Evolutionary conservation across 2,888 invertebrate genomes (phyloP).

Genomic region (Synergus japonicus): DNA sequence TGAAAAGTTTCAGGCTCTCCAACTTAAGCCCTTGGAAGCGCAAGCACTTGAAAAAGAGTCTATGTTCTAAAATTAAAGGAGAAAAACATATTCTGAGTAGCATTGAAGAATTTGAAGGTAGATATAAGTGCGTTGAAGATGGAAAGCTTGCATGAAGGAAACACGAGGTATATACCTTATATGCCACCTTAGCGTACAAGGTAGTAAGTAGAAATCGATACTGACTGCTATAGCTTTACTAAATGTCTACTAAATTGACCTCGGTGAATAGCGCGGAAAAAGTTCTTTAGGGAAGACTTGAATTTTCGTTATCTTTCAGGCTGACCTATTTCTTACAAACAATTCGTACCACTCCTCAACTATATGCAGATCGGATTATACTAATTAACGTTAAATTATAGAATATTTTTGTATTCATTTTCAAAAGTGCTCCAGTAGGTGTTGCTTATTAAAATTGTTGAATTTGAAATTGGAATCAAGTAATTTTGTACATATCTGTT

Average conservation of each 20-base stretch:
- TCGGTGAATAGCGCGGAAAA: slow-evolving; percentile 49
- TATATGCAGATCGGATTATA: slow-evolving; percentile 3
- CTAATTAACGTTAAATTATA: not conserved
- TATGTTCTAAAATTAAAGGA: not conserved
- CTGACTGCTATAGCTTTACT: slow-evolving; percentile 48
- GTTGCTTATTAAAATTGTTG: too few species aligned
- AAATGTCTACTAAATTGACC: slow-evolving; percentile 55
- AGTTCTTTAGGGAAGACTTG: slow-evolving; percentile 47
- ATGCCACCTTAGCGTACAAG: slow-evolving; percentile 41
- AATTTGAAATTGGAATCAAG: too few species aligned
- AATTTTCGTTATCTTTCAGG: slow-evolving; percentile 54
- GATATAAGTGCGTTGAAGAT: not conserved
- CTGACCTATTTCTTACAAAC: slow-evolving; percentile 53
- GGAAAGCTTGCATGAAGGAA: slow-evolving; percentile 13
- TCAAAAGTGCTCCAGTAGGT: too few species aligned
- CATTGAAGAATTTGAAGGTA: not conserved
- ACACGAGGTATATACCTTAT: slow-evolving; percentile 16
- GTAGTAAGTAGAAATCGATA: slow-evolving; percentile 61
- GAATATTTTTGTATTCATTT: too few species aligned
- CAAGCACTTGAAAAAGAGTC: not conserved
- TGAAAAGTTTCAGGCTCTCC: not conserved
- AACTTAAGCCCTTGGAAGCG: not conserved
- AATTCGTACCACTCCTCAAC: slow-evolving; percentile 48
- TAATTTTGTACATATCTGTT: too few species aligned
- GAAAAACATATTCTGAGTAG: not conserved